Conservation (phyloP, 2,113 vertebrate genomes). For the Pedionomus torquatus region DNA sequence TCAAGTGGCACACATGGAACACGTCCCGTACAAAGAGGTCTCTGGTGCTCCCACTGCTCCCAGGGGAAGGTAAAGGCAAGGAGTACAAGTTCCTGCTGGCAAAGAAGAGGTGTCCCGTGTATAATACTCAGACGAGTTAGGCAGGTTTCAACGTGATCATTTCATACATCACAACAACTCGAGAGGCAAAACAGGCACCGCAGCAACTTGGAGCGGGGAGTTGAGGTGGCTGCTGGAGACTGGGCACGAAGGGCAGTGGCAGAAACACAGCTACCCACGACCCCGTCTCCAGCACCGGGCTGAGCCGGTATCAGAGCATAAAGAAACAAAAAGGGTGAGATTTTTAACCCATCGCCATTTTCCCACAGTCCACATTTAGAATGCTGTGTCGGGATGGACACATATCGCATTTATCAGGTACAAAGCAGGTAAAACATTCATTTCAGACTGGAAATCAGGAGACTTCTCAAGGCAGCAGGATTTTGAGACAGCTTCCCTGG, state of each 20-base stretch:
- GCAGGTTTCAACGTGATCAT: not conserved
- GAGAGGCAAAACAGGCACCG: slow-evolving; percentile 15
- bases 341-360: not conserved
- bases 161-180: not conserved
- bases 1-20: not conserved
- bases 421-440: not conserved
- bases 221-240: not conserved
- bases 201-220: not conserved
- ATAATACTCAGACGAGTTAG: slow-evolving; percentile 16
- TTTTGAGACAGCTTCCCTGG: not conserved
- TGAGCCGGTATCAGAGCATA: not conserved
- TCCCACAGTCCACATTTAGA: not conserved
- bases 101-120: not conserved
- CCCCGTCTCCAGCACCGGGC: not conserved
- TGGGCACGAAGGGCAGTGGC: not conserved
- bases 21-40: not conserved
- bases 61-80: not conserved
- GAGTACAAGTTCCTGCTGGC: not conserved
- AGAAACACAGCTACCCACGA: not conserved
- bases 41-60: not conserved
- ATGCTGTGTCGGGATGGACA: not conserved
- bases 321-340: not conserved
- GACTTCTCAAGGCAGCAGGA: not conserved
- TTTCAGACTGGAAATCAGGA: not conserved
- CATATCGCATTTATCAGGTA: not conserved